Conservation (phyloP, 53 echinoderm and acorn worm species). For the Echinometra lucunter region DNA sequence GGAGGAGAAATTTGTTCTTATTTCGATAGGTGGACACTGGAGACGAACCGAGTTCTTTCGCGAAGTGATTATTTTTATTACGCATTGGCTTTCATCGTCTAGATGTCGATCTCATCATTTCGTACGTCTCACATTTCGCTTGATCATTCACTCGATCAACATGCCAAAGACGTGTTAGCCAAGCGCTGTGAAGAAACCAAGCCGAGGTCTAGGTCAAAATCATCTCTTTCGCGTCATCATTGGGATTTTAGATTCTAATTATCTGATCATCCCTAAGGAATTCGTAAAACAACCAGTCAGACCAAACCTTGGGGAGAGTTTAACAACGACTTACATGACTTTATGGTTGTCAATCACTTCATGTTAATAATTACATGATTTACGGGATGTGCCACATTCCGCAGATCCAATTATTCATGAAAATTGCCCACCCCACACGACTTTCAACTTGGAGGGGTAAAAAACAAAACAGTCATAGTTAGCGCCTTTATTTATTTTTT, state of each 20-base stretch:
- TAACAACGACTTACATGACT: not conserved
- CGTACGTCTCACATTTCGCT: not conserved
- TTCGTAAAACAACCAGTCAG: not conserved
- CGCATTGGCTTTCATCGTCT: not conserved
- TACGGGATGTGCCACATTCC: not conserved
- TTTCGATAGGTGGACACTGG: not conserved
- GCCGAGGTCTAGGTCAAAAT: not conserved
- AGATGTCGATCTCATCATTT: no score
- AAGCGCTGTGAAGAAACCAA: not conserved
- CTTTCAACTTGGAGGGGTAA: not conserved
- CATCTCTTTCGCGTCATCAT: not conserved
- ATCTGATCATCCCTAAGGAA: not conserved
- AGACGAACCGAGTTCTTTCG: not conserved
- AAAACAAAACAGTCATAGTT: not conserved
- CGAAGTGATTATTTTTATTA: not conserved
- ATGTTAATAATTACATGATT: not conserved
- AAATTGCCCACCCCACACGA: conserved; percentile 32
- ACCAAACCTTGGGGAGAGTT: not conserved
- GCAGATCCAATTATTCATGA: not conserved
- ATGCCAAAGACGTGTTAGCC: not conserved
- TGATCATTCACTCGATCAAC: not conserved
- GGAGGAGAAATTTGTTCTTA: not conserved
- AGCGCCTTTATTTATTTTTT: not conserved
- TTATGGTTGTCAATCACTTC: not conserved
- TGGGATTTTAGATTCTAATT: not conserved